Evolutionary conservation across 2,888 invertebrate genomes (phyloP), one percentile per base, ranked within the genome.

Genomic region (Mesopsocus fuscifrons): DNA sequence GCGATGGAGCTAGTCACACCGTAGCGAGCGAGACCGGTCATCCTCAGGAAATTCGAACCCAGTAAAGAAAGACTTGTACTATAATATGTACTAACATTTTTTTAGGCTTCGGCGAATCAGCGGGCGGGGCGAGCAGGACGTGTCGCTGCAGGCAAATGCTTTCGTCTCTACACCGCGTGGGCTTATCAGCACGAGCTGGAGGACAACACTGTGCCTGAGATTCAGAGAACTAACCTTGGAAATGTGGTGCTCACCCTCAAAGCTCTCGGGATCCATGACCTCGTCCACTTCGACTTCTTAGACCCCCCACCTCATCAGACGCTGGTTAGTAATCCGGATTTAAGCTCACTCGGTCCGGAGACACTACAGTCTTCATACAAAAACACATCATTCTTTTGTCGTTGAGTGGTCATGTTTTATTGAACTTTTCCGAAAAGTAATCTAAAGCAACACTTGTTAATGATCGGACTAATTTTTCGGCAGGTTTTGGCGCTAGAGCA

Each of bases 101-200:
- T 46, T 20, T 41, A 58, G 65, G 88, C 88, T 1, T 95, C 95
- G 34, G 95, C 98, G 2, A 95, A 95, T 66, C 97, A 98, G 63
- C 69, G 97, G 53, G 95, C 97, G 1, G 95, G 94, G 1, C 67
- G 95, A 52, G 94, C 95, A 2, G 97, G 95, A 0, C 69, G 95
- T 52, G 92, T 94, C 1, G 91, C 95, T 1, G 87, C 91, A 2
- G 97, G 98, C 0, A 98, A 97, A 66, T 98, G 97, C 63, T 99
- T 98, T 59, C 74, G 98, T 35, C 67, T 98, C 11, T 98, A 95
- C 59, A 99, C 98, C 1, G 88, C 94, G 1, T 95, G 94, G 95
- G 92, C 95, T 0, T 99, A 91, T 60, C 87, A 95, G 57, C 83
- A 97, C 59, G 98, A 99, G 63, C 67, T 99, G 44, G 97, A 98